Conservation (phyloP, 2,113 vertebrate species). For the Rhinolophus ferrumequinum region DNA sequence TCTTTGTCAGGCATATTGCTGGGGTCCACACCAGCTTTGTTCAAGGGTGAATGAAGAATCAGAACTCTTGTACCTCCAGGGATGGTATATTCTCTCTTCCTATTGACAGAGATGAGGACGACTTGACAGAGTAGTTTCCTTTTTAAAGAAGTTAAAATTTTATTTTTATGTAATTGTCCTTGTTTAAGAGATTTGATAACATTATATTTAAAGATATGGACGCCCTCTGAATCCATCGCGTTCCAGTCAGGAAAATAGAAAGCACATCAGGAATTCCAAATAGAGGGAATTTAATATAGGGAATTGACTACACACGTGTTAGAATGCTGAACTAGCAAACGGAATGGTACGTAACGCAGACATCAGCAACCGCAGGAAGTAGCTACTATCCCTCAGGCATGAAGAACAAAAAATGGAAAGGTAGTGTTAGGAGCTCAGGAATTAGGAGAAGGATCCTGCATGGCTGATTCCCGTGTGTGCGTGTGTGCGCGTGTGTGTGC, state of each 20-base stretch:
- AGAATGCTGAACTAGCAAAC: neutral
- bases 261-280: neutral
- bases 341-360: neutral
- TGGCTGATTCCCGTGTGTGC: neutral
- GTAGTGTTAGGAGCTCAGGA: neutral
- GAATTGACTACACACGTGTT: neutral
- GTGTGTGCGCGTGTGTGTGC: neutral
- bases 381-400: neutral
- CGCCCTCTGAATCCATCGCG: neutral
- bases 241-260: neutral
- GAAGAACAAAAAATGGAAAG: neutral
- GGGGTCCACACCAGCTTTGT: neutral
- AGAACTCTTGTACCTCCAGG: neutral
- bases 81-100: neutral
- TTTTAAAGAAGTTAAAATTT: neutral
- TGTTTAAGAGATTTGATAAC: neutral
- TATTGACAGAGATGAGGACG: neutral
- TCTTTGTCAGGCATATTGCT: neutral
- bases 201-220: neutral
- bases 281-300: neutral
- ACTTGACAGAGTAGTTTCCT: neutral
- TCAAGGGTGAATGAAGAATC: neutral
- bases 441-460: neutral
- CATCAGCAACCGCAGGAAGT: neutral
- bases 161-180: neutral